Conservation (phyloP, 2,888 invertebrate species). For the Imbricaverruca yamaguchii region DNA sequence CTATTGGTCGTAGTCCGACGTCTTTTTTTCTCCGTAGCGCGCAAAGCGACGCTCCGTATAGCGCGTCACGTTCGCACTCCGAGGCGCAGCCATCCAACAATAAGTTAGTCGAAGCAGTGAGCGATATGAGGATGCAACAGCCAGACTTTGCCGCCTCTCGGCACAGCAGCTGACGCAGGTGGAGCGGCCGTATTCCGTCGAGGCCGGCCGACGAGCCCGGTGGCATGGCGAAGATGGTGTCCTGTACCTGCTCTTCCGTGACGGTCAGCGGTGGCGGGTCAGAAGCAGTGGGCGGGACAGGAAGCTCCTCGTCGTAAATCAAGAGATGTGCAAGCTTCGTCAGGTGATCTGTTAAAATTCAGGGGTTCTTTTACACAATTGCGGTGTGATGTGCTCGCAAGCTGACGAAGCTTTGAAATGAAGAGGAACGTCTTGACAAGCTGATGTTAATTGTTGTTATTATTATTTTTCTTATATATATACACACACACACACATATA, state of each 20-base stretch:
- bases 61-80: background rate
- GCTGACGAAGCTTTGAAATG: no score
- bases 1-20: background rate
- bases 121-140: background rate
- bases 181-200: background rate
- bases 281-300: background rate
- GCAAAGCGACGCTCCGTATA: background rate
- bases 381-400: no score
- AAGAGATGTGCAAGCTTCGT: no score
- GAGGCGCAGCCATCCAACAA: background rate
- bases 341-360: no score
- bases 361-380: no score
- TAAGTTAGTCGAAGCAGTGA: background rate
- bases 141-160: background rate
- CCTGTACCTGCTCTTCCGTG: background rate
- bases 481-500: no score
- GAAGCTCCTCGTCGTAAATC: background rate
- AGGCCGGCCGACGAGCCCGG: background rate
- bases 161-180: background rate
- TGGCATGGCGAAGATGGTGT: background rate
- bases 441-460: no score
- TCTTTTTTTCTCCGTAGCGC: background rate
- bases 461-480: no score
- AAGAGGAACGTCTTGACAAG: no score
- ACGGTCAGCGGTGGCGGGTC: background rate